phyloP scores from a whole-genome alignment of 2,797 vertebrate species.

The Clarias fuscus region DNA sequence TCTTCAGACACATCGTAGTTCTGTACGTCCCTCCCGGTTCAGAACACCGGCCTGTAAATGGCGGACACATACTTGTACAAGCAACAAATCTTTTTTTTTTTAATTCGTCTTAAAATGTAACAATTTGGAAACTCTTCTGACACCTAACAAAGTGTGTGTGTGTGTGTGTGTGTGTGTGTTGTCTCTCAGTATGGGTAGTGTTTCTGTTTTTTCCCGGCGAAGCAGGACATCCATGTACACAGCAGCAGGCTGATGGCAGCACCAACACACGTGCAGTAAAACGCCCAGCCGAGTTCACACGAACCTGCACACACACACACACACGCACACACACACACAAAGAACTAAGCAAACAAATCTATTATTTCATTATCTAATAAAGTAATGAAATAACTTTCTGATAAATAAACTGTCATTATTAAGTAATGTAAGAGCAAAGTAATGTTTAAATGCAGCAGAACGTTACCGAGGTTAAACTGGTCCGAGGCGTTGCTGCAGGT shows the following conservation, averaged over 20 bases:
- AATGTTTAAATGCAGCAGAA: slow-evolving; percentile 27
- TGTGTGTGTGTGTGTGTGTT: background rate
- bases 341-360: background rate
- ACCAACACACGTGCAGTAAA: slow-evolving; percentile 90
- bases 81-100: too few species aligned
- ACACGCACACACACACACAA: background rate
- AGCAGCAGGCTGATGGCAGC: slow-evolving; percentile 86
- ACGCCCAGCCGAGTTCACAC: slow-evolving; percentile 96
- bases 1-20: too few species aligned
- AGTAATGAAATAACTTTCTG: background rate
- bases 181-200: slow-evolving; percentile 88
- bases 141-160: background rate
- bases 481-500: slow-evolving; percentile 82
- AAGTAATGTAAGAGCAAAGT: background rate
- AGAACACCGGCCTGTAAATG: too few species aligned
- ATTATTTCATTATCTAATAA: background rate
- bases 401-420: background rate
- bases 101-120: too few species aligned
- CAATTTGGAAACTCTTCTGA: too few species aligned
- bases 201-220: slow-evolving; percentile 95
- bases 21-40: too few species aligned
- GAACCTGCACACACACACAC: slow-evolving; percentile 73
- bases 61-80: too few species aligned
- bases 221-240: slow-evolving; percentile 95
- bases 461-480: slow-evolving; percentile 82